phyloP scores from a whole-genome alignment of 2,797 vertebrate species.

The Brachyalestes nurse region DNA sequence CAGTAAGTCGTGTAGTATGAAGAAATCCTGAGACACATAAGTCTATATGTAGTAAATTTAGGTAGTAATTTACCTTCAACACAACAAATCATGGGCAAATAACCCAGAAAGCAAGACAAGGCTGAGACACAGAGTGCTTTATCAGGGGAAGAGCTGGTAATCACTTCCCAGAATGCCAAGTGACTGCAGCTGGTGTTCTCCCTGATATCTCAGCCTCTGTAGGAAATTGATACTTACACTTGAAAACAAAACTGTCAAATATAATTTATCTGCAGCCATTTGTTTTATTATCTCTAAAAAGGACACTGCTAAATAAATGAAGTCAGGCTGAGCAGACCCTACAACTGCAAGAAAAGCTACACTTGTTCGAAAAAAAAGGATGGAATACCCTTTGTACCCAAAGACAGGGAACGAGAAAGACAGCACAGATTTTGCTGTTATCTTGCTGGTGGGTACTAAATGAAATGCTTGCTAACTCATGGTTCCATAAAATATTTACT shows the following conservation, averaged over 20 bases:
- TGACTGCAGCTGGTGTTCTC: constrained; percentile 56
- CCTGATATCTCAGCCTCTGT: constrained; percentile 56
- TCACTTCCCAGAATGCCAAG: constrained; percentile 53
- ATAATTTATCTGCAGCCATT: constrained; percentile 60
- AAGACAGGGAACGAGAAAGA: constrained; percentile 11
- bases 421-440: background rate
- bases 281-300: constrained; percentile 62
- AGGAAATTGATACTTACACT: constrained; percentile 66
- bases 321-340: constrained; percentile 49
- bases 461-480: constrained; percentile 16
- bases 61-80: constrained; percentile 47
- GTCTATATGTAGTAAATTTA: constrained; percentile 18
- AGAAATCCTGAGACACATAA: constrained; percentile 6
- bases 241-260: constrained; percentile 64
- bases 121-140: constrained; percentile 51
- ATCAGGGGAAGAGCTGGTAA: constrained; percentile 56
- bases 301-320: constrained; percentile 59
- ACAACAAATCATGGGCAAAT: constrained; percentile 52
- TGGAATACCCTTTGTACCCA: constrained; percentile 47
- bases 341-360: constrained; percentile 33
- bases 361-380: constrained; percentile 10
- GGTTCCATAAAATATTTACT: constrained; percentile 25
- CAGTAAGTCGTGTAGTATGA: constrained; percentile 13
- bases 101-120: constrained; percentile 43
- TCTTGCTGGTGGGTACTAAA: constrained; percentile 10